A percentile compares a stretch with the other conserved stretches of the same genome.
These are phyloP conservation scores for Wasmannia auropunctata DNA, from an alignment of 1,140 invertebrate species.

Conservation along the genomic window DNA sequence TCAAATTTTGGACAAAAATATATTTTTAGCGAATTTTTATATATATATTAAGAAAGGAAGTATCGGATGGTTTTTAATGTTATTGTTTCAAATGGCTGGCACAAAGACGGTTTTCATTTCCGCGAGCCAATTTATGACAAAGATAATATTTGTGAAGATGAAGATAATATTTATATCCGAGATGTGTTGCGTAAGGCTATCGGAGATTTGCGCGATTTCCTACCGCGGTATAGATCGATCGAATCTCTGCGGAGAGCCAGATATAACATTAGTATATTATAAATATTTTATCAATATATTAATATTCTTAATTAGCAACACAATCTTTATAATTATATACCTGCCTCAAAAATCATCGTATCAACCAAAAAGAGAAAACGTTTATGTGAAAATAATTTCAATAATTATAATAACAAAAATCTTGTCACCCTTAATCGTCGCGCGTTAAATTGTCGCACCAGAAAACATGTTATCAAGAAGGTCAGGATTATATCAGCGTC, in stretches of 20 bases:
- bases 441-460: background rate
- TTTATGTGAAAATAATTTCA: background rate
- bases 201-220: background rate
- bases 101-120: constrained; percentile 10
- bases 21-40: background rate
- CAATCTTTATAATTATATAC: background rate
- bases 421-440: background rate
- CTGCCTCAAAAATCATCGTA: background rate
- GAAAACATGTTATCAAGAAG: background rate
- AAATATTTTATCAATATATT: background rate
- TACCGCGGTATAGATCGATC: background rate
- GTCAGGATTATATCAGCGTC: constrained; percentile 1
- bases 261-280: background rate
- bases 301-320: background rate
- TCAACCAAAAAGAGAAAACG: background rate
- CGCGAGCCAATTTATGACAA: constrained; percentile 19
- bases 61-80: background rate
- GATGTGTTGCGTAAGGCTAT: background rate
- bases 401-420: background rate
- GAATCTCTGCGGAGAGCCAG: background rate
- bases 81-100: background rate
- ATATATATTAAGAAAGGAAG: background rate
- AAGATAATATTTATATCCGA: constrained; percentile 45
- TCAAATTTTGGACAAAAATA: background rate
- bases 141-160: constrained; percentile 51